These are phyloP conservation scores for Pelobates fuscus DNA, from an alignment of 2,113 vertebrate genomes.

Conservation along the genomic window DNA sequence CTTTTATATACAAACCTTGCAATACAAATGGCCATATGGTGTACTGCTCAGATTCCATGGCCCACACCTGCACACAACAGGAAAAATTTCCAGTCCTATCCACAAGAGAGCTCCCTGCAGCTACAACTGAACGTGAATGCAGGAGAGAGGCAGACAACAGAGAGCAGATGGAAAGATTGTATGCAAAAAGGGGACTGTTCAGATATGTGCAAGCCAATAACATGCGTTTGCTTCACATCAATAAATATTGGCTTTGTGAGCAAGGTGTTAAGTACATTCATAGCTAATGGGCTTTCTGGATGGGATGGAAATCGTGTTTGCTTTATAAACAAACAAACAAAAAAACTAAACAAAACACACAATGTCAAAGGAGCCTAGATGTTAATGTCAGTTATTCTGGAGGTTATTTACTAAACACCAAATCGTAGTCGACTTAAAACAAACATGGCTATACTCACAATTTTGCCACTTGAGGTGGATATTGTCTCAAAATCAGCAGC, in stretches of 20 bases:
- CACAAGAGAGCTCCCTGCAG: slow-evolving; percentile 69
- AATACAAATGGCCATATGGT: slow-evolving; percentile 26
- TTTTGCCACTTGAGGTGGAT: too few species aligned
- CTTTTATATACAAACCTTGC: slow-evolving; percentile 33
- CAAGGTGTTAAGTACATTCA: too few species aligned
- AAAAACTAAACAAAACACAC: too few species aligned
- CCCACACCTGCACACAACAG: slow-evolving; percentile 6
- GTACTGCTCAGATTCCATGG: slow-evolving; percentile 4
- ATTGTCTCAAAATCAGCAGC: too few species aligned
- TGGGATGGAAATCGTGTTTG: too few species aligned
- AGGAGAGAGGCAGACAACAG: slow-evolving; percentile 41
- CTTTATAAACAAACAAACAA: too few species aligned
- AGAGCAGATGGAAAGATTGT: slow-evolving; percentile 56
- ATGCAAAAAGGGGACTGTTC: slow-evolving; percentile 51
- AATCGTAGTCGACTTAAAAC: too few species aligned
- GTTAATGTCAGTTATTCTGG: too few species aligned
- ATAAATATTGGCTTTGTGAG: slow-evolving; percentile 4
- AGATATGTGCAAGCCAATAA: slow-evolving; percentile 59
- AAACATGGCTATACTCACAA: too few species aligned
- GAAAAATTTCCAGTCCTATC: slow-evolving; percentile 59
- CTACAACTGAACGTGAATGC: slow-evolving; percentile 55
- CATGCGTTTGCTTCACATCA: slow-evolving; percentile 44
- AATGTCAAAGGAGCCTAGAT: too few species aligned
- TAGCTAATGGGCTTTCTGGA: too few species aligned
- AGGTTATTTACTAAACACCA: too few species aligned